These are phyloP conservation scores for Panopea generosa DNA, from an alignment of 2,888 invertebrate species.

Conservation along the genomic window DNA sequence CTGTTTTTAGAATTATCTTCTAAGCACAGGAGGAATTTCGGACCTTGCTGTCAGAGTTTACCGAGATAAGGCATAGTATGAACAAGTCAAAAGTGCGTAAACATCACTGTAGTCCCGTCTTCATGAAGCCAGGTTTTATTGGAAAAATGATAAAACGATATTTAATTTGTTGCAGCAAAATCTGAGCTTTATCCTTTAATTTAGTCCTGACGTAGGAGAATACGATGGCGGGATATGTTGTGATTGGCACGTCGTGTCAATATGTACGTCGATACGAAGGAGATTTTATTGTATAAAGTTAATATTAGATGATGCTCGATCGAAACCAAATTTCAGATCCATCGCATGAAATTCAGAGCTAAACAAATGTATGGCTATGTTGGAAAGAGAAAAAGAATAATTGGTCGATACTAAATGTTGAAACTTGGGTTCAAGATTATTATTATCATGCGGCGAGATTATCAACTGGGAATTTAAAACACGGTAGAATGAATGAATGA, in stretches of 20 bases:
- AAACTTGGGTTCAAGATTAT: too few species aligned
- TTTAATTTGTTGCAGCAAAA: constrained; percentile 57
- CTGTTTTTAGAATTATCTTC: constrained; percentile 49
- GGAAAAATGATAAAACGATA: constrained; percentile 62
- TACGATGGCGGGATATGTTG: constrained; percentile 25
- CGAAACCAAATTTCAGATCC: too few species aligned
- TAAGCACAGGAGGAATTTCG: constrained; percentile 37
- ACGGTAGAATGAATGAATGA: too few species aligned
- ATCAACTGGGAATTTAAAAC: too few species aligned
- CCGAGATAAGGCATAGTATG: constrained; percentile 16
- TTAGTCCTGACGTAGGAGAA: constrained; percentile 49
- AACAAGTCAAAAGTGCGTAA: not conserved
- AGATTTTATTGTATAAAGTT: not conserved
- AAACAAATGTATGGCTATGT: too few species aligned
- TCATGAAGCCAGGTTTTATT: constrained; percentile 15
- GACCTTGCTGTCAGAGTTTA: constrained; percentile 8
- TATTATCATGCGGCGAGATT: too few species aligned
- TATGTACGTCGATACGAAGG: constrained; percentile 25
- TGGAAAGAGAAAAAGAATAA: too few species aligned
- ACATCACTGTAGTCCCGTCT: constrained; percentile 3
- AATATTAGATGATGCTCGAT: too few species aligned
- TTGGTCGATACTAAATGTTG: too few species aligned
- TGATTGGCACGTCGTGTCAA: constrained; percentile 31
- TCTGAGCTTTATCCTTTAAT: constrained; percentile 55
- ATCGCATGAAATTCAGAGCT: too few species aligned